Evolutionary conservation across 2,113 vertebrate genomes (phyloP).

Genomic region (Eptatretus burgeri): DNA sequence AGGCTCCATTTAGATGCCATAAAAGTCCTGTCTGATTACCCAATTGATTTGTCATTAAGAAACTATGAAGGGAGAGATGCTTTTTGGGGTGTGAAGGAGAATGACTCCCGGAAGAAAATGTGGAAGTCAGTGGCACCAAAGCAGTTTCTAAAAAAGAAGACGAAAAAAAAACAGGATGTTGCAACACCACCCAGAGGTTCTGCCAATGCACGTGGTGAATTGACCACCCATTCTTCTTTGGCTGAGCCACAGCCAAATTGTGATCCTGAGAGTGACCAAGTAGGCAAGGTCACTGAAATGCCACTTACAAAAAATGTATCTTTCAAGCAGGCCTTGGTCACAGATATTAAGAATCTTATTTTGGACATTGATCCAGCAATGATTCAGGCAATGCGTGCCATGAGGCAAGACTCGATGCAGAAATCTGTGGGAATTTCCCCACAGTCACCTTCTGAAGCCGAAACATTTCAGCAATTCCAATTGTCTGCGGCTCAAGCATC

Average conservation of each 20-base stretch:
- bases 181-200: not conserved
- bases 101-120: slow-evolving; percentile 15
- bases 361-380: not conserved
- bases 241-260: not conserved
- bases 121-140: slow-evolving; percentile 20
- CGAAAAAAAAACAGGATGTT: not conserved
- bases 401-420: slow-evolving; percentile 10
- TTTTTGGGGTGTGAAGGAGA: slow-evolving; percentile 23
- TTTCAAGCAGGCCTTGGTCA: not conserved
- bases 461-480: not conserved
- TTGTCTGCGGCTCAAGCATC: not conserved
- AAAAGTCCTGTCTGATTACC: slow-evolving; percentile 19
- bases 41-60: slow-evolving; percentile 24
- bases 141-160: not conserved
- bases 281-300: not conserved
- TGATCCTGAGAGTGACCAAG: not conserved
- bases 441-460: not conserved
- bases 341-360: not conserved
- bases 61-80: slow-evolving; percentile 25
- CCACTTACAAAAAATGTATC: not conserved
- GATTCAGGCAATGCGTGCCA: not conserved
- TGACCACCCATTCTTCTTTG: not conserved
- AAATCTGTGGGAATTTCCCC: slow-evolving; percentile 12
- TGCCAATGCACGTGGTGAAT: not conserved
- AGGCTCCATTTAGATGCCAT: slow-evolving; percentile 17